Conservation (phyloP, 2,113 vertebrate genomes). For the Percopsis transmontana region DNA sequence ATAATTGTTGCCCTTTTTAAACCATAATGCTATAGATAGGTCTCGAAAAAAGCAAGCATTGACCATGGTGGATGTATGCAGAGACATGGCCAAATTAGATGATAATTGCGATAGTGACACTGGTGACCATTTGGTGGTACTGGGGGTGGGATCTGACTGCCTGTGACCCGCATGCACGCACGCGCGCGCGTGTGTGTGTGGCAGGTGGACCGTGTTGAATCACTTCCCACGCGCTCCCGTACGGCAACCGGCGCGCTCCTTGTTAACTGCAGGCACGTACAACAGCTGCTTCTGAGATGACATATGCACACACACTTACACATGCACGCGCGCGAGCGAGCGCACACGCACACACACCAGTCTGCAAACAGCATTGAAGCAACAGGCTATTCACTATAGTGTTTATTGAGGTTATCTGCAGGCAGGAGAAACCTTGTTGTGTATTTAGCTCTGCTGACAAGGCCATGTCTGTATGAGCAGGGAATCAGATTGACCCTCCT, state of each 20-base stretch:
- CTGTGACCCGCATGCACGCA: background rate
- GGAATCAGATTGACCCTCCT: slow-evolving; percentile 27
- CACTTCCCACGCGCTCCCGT: slow-evolving; percentile 68
- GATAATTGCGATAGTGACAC: slow-evolving; percentile 38
- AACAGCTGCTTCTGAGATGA: slow-evolving; percentile 56
- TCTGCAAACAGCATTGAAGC: slow-evolving; percentile 52
- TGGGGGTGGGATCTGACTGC: slow-evolving; percentile 42
- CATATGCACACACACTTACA: slow-evolving; percentile 19
- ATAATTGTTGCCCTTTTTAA: slow-evolving; percentile 33
- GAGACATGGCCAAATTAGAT: background rate
- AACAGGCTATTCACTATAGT: slow-evolving; percentile 45
- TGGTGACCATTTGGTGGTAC: slow-evolving; percentile 63
- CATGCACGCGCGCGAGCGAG: background rate
- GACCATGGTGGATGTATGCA: background rate
- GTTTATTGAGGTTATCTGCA: slow-evolving; percentile 58
- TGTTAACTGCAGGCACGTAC: slow-evolving; percentile 56
- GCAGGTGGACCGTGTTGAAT: slow-evolving; percentile 75
- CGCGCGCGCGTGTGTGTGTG: slow-evolving; percentile 22
- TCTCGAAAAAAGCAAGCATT: background rate
- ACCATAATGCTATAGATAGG: background rate
- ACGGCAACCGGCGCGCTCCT: slow-evolving; percentile 43
- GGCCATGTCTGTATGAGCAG: slow-evolving; percentile 34
- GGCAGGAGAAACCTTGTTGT: slow-evolving; percentile 52
- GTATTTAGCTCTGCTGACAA: slow-evolving; percentile 64
- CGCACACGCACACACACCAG: slow-evolving; percentile 23